phyloP scores from a whole-genome alignment of 2,888 invertebrate genomes.

The Xiphydria camelus region DNA sequence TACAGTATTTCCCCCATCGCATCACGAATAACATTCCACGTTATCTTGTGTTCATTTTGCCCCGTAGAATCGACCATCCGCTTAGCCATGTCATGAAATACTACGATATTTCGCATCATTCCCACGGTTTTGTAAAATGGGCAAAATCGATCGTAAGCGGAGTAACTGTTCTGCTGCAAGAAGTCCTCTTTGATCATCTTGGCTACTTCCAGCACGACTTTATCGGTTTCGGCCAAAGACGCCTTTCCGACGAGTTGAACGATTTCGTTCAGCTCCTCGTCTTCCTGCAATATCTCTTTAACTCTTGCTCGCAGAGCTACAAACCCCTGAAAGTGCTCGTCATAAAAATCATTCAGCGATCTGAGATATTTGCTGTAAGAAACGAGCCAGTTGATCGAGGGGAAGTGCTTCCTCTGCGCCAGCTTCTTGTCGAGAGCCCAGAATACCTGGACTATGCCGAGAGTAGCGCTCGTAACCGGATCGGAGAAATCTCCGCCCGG shows the following conservation, averaged over 20 bases:
- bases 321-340: constrained; percentile 93
- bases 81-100: constrained; percentile 93
- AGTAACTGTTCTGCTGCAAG: constrained; percentile 94
- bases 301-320: constrained; percentile 90
- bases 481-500: constrained; percentile 99
- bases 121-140: constrained; percentile 99
- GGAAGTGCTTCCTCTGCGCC: constrained; percentile 98
- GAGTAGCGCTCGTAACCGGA: constrained; percentile 96
- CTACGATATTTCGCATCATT: constrained; percentile 94
- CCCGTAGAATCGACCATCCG: constrained; percentile 94
- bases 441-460: constrained; percentile 97
- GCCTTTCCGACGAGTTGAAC: constrained; percentile 98
- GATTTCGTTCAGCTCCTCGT: constrained; percentile 98
- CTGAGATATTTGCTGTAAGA: constrained; percentile 94
- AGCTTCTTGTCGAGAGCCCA: constrained; percentile 98
- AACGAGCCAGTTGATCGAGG: constrained; percentile 98
- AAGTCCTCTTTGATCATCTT: constrained; percentile 97
- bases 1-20: constrained; percentile 91
- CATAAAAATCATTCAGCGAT: constrained; percentile 95
- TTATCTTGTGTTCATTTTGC: constrained; percentile 94
- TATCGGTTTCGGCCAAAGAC: constrained; percentile 94
- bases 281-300: constrained; percentile 90
- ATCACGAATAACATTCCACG: constrained; percentile 92
- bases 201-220: constrained; percentile 95
- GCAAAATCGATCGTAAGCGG: constrained; percentile 91